Evolutionary conservation across 1,140 invertebrate genomes (phyloP).

Genomic region (Solenopsis invicta): DNA sequence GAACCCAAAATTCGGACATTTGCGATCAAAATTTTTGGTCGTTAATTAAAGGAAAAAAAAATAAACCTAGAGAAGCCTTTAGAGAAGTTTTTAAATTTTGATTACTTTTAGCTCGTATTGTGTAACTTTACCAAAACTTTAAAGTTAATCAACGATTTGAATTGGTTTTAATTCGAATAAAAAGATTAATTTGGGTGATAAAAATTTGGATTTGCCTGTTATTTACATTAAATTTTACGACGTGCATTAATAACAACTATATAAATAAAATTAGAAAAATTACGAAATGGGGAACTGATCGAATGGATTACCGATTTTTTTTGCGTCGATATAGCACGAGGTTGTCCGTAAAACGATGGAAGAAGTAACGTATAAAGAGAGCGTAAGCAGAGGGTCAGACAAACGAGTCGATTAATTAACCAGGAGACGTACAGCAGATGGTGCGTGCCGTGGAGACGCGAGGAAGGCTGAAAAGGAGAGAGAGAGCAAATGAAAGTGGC

Average conservation of each 20-base stretch:
- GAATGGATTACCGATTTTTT: not conserved
- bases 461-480: not conserved
- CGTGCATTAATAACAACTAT: not conserved
- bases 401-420: conserved; percentile 76
- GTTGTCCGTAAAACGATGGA: not conserved
- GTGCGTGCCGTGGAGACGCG: conserved; percentile 44
- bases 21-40: too few species aligned
- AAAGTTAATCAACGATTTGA: too few species aligned
- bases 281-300: not conserved
- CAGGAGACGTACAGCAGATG: conserved; percentile 70
- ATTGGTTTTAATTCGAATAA: too few species aligned
- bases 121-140: too few species aligned
- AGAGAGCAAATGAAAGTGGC: not conserved
- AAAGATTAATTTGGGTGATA: too few species aligned
- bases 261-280: not conserved
- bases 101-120: too few species aligned
- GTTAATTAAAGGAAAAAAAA: too few species aligned
- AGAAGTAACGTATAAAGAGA: conserved; percentile 46
- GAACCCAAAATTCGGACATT: too few species aligned
- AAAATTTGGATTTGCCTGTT: too few species aligned
- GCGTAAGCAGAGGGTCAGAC: conserved; percentile 62
- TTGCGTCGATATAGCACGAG: conserved; percentile 9
- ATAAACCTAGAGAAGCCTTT: too few species aligned
- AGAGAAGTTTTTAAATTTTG: too few species aligned
- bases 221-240: not conserved